These are phyloP conservation scores for Ophioninae sp. DNA, from an alignment of 2,888 invertebrate genomes.

Conservation along the genomic window DNA sequence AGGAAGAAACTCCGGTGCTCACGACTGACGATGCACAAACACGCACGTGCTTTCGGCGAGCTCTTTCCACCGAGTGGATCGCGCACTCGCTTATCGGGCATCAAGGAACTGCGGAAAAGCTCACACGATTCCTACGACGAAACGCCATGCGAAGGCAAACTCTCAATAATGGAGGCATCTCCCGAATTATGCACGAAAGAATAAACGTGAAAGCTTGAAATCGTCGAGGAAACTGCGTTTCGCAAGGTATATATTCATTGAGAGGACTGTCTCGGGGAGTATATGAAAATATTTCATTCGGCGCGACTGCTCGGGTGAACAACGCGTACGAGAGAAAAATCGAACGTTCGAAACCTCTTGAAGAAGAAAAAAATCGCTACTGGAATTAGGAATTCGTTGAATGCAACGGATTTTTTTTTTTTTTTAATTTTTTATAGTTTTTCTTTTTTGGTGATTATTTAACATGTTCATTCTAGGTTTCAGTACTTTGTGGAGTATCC, in stretches of 20 bases:
- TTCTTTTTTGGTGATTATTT: no score
- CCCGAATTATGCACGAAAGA: not conserved
- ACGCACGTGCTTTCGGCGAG: slow-evolving; percentile 17
- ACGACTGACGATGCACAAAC: slow-evolving; percentile 32
- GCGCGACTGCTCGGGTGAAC: not conserved
- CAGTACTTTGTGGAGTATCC: no score
- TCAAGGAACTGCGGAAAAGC: slow-evolving; percentile 48
- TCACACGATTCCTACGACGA: not conserved
- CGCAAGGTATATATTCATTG: not conserved
- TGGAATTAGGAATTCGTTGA: no score
- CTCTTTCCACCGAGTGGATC: not conserved
- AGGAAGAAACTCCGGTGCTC: not conserved
- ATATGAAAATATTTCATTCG: not conserved
- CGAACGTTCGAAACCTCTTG: not conserved
- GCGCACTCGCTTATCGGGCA: slow-evolving; percentile 37
- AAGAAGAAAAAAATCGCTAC: no score
- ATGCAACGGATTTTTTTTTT: no score
- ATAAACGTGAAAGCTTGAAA: not conserved
- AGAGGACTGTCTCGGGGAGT: not conserved
- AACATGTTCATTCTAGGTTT: no score
- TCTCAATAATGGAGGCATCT: slow-evolving; percentile 8
- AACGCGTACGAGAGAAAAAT: not conserved
- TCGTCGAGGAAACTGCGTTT: not conserved
- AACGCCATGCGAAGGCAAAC: slow-evolving; percentile 24
- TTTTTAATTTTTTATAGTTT: no score